These are phyloP conservation scores for Oxycera nigricornis DNA, from an alignment of 2,888 invertebrate genomes.

Conservation along the genomic window DNA sequence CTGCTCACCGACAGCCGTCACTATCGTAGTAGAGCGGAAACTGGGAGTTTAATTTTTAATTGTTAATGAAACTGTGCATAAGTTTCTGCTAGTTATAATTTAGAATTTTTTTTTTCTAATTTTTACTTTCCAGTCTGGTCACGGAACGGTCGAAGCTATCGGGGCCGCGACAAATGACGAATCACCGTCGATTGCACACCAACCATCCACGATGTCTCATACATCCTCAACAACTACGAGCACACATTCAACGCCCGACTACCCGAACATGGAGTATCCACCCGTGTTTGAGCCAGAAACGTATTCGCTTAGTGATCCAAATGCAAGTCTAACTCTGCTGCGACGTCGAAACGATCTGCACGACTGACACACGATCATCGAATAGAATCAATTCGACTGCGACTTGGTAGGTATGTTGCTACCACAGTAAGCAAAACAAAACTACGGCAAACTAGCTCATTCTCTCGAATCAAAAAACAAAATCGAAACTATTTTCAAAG, in stretches of 20 bases:
- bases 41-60: too few relatives aligned
- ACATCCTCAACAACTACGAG: conserved; percentile 22
- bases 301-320: conserved; percentile 70
- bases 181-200: not conserved
- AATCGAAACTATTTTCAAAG: too few relatives aligned
- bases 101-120: not conserved
- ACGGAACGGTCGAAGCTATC: not conserved
- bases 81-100: too few relatives aligned
- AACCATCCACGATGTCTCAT: not conserved
- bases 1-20: not conserved
- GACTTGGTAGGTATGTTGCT: too few relatives aligned
- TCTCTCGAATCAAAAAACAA: not conserved
- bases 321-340: conserved; percentile 58
- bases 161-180: not conserved
- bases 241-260: conserved; percentile 65
- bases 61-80: too few relatives aligned
- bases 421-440: not conserved
- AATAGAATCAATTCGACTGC: not conserved
- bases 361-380: conserved; percentile 9
- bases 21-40: not conserved
- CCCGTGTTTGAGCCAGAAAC: conserved; percentile 86
- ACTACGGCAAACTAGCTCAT: not conserved
- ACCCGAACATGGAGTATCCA: conserved; percentile 84
- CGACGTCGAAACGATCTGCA: conserved; percentile 56
- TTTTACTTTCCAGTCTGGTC: conserved; percentile 29